Evolutionary conservation across 1,140 invertebrate genomes (phyloP), one percentile per base, ranked within the genome.

Genomic region (Metaphire vulgaris): DNA sequence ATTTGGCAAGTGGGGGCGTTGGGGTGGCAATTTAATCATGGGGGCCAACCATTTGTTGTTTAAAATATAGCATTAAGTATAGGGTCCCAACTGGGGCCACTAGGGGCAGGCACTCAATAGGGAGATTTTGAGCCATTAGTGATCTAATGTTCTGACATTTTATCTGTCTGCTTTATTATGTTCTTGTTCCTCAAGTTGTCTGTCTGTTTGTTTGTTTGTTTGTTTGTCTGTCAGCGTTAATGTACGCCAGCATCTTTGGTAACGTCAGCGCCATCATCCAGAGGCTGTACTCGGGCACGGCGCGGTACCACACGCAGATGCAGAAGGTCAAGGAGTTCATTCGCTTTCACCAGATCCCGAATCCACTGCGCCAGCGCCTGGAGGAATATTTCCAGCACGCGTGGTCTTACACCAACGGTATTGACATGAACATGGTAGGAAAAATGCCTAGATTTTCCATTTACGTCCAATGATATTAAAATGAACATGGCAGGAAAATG

Each of bases 351-450:
- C 96, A 99, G 89, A 96, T 98, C 85, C 96, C 97, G 0, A 96
- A 98, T 80, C 95, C 98, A 82, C 87, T 99, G 56, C 93, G 97
- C 80, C 97, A 99, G 88, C 89, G 96, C 80, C 87, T 99, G 79
- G 97, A 99, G 86, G 97, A 99, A 85, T 99, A 99, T 87, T 99
- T 99, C 85, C 97, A 99, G 87, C 97, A 99, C 86, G 97, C 97
- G 0, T 99, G 97, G 97, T 96, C 95, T 16, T 99, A 98, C 86
- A 99, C 97, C 16, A 99, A 99, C 86, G 97, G 97, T 65, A 99
- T 99, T 77, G 96, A 99, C 85, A 98, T 97, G 91, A 98, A 97
- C 85, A 94, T 93, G 83, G 93, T 88, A 79, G 78, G 80, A 77
- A 2, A 16, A 1, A 32, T 69, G 16, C 2, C 14, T 73, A 33